Percentiles rank a stretch among this genome's conserved stretches.
phyloP scores from a whole-genome alignment of 2,888 invertebrate genomes.

The Amphipoea lucens region DNA sequence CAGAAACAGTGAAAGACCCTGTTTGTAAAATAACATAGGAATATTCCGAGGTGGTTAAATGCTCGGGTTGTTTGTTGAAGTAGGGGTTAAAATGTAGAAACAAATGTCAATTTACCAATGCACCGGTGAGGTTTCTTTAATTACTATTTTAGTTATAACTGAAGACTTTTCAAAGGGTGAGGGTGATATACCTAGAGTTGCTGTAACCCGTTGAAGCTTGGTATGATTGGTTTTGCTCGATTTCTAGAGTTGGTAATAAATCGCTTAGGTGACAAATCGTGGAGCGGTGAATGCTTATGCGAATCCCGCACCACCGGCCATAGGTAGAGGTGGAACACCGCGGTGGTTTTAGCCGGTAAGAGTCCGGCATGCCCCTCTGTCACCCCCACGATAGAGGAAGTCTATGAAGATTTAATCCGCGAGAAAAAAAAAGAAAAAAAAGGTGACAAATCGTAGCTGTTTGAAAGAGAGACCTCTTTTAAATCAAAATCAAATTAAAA shows the following conservation, averaged over 20 bases:
- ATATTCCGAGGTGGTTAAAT: constrained; percentile 45
- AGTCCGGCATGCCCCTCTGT: too few relatives aligned
- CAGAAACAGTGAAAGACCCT: constrained; percentile 16
- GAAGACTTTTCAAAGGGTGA: constrained; percentile 44
- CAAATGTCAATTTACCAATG: constrained; percentile 72
- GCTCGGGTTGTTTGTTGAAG: constrained; percentile 31
- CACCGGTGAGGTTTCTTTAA: constrained; percentile 73
- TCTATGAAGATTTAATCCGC: too few relatives aligned
- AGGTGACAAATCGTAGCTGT: neutral
- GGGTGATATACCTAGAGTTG: constrained; percentile 48
- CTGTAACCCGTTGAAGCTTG: constrained; percentile 20
- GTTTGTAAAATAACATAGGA: constrained; percentile 28
- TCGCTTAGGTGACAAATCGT: neutral
- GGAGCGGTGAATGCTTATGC: too few relatives aligned
- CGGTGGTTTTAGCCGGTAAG: too few relatives aligned
- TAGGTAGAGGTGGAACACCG: too few relatives aligned
- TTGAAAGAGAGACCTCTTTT: neutral
- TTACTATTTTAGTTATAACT: constrained; percentile 72
- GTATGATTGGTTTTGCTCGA: neutral
- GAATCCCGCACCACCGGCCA: too few relatives aligned
- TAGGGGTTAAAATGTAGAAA: constrained; percentile 55
- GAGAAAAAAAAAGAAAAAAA: too few relatives aligned
- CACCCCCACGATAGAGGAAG: too few relatives aligned
- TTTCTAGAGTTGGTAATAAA: neutral
- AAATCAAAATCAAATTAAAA: too few relatives aligned